Evolutionary conservation across 2,888 invertebrate genomes (phyloP).

Genomic region (Deilephila elpenor): DNA sequence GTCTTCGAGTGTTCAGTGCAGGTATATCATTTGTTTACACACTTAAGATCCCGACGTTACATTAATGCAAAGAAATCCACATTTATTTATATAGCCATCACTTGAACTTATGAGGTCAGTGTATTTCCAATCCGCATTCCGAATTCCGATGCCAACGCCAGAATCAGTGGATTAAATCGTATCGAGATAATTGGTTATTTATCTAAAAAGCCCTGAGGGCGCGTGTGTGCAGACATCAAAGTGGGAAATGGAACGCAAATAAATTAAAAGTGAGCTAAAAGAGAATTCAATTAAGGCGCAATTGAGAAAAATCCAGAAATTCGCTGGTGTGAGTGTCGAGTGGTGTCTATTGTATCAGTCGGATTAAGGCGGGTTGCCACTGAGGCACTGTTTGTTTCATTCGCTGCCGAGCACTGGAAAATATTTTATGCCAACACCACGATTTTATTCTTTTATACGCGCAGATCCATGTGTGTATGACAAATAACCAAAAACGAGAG

Average conservation of each 20-base stretch:
- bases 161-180: slow-evolving; percentile 63
- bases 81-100: slow-evolving; percentile 14
- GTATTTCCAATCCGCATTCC: slow-evolving; percentile 33
- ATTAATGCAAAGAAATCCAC: neutral
- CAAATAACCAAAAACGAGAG: slow-evolving; percentile 10
- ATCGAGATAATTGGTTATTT: slow-evolving; percentile 79
- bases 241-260: slow-evolving; percentile 71
- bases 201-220: slow-evolving; percentile 68
- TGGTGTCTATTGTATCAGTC: slow-evolving; percentile 46
- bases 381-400: neutral
- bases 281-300: slow-evolving; percentile 77
- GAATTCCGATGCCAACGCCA: slow-evolving; percentile 59
- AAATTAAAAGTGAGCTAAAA: slow-evolving; percentile 77
- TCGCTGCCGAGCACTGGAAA: neutral
- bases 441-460: neutral
- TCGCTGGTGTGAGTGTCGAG: slow-evolving; percentile 44
- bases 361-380: slow-evolving; percentile 30
- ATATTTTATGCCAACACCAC: slow-evolving; percentile 6
- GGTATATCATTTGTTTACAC: neutral
- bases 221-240: slow-evolving; percentile 70
- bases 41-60: neutral
- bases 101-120: slow-evolving; percentile 7
- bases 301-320: slow-evolving; percentile 63
- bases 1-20: no score
- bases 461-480: neutral